Base-by-base conservation (phyloP, 1,140 invertebrate genomes). In the Condylostylus longicornis region DNA sequence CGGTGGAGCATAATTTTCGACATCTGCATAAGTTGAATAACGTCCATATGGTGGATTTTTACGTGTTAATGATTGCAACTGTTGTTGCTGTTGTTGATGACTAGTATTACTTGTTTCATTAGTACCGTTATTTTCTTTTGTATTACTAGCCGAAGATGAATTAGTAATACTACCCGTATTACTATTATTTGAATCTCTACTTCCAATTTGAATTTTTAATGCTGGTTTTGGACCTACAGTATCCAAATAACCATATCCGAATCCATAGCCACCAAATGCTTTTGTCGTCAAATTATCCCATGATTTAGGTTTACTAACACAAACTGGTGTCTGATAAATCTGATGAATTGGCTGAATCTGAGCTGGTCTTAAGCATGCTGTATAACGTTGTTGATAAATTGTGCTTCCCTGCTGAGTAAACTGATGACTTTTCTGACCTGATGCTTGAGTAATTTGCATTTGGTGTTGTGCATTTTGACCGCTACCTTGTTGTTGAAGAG, bases 271-370 rank as follows among this genome's bases (percentile, higher is more conserved):
- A 9, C 81, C 79, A 38, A 82, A 77, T 2, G 77, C 74, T 63
- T 84, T 84, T 1, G 79, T 83, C 0, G 79, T 77, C 15, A 88
- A 61, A 64, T 86, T 86, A 49, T 86, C 82, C 82, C 83, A 86
- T 1, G 82, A 86, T 51, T 86, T 85, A 4, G 82, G 82, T 49
- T 87, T 72, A 25, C 71, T 51, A 28, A 57, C 58, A 43, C 75
- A 74, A 37, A 74, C 68, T 14, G 73, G 56, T 45, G 20, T 21
- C 15, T 51, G 51, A 39, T 53, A 57, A 18, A 56, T 51, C 36
- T 60, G 53, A 17, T 66, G 64, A 37, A 57, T 48, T 5, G 68
- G 66, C 38, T 67, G 64, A 46, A 67, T 56, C 41, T 66, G 46
- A 1, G 43, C 42, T n/a, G n/a, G n/a, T n/a, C n/a, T n/a, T n/a